phyloP scores from a whole-genome alignment of 1,140 invertebrate species.

The Chironomus striatipennis region DNA sequence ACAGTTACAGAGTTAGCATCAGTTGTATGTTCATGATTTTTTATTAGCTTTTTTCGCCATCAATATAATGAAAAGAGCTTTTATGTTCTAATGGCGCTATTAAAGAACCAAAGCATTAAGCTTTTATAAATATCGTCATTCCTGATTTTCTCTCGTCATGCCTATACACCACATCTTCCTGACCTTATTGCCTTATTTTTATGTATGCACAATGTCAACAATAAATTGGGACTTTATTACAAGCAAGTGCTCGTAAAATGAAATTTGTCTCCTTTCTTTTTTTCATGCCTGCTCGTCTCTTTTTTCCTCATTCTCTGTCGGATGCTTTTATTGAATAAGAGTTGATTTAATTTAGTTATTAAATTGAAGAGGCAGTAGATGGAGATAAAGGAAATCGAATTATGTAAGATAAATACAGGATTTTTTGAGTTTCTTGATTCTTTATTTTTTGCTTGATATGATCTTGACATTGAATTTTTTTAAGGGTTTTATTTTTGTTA shows the following conservation, averaged over 20 bases:
- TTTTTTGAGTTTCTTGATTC: no score
- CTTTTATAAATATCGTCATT: constrained; percentile 7
- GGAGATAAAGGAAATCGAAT: not conserved
- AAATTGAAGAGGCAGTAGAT: not conserved
- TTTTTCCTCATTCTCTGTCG: not conserved
- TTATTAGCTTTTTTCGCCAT: not conserved
- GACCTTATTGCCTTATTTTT: not conserved
- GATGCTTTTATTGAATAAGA: not conserved
- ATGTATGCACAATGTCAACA: constrained; percentile 8
- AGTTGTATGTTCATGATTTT: not conserved
- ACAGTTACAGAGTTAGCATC: no score
- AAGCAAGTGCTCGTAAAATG: not conserved
- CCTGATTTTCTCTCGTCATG: not conserved
- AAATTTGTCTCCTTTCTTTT: not conserved
- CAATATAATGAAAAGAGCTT: not conserved
- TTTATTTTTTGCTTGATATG: no score
- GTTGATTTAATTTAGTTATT: constrained; percentile 9
- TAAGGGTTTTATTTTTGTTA: no score
- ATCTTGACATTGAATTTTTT: no score
- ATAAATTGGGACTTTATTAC: constrained; percentile 15
- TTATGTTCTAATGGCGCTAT: not conserved
- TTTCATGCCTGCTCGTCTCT: no score
- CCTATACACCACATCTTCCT: not conserved
- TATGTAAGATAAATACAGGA: not conserved
- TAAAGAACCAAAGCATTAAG: not conserved